Conservation (phyloP, 2,797 vertebrate species). For the Bradypodion pumilum region DNA sequence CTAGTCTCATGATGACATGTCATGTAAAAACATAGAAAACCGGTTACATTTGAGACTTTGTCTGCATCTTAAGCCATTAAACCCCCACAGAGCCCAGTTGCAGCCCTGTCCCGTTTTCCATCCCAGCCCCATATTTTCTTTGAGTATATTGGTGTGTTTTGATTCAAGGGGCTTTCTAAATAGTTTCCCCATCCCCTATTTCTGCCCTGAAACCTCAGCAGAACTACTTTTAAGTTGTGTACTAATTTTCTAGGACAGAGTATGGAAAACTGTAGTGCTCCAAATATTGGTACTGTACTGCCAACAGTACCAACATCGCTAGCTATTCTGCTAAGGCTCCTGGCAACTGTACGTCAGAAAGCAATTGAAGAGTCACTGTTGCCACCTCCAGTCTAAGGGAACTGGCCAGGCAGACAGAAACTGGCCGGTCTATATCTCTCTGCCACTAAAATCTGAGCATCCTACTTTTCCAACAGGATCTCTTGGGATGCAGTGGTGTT, state of each 20-base stretch:
- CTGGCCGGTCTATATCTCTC: neutral
- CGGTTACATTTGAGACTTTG: neutral
- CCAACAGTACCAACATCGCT: too few species aligned
- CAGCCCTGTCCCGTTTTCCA: too few species aligned
- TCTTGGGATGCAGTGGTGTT: neutral
- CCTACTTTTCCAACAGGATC: neutral
- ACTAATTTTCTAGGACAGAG: neutral
- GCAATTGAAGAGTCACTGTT: too few species aligned
- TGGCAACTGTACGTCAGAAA: too few species aligned
- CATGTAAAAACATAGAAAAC: neutral
- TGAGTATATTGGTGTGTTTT: neutral
- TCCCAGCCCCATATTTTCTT: too few species aligned
- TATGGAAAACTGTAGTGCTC: too few species aligned
- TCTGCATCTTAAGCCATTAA: neutral
- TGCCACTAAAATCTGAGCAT: neutral
- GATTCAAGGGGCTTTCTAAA: neutral
- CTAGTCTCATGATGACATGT: neutral
- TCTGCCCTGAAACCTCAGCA: neutral
- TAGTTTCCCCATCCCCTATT: neutral
- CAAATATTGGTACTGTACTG: too few species aligned
- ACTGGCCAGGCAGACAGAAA: too few species aligned
- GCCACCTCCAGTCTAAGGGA: too few species aligned
- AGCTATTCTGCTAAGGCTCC: too few species aligned
- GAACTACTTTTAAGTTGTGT: neutral
- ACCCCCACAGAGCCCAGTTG: neutral